Conservation (phyloP, 30 jellyfish, hydroid and myxozoan genomes). For the Mastigias papua region DNA sequence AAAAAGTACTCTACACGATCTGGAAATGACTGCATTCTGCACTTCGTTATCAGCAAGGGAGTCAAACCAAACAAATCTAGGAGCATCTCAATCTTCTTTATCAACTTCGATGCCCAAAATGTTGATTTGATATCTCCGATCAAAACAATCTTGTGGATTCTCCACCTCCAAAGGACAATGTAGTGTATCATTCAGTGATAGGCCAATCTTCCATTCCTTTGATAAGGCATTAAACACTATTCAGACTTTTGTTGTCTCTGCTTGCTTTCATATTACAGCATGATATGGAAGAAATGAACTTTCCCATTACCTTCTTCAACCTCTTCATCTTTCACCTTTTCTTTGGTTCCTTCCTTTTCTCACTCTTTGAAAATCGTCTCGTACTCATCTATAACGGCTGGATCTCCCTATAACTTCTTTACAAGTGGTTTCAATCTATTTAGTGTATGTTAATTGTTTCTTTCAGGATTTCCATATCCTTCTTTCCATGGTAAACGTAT, state of each 20-base stretch:
- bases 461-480: conserved; percentile 33
- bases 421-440: conserved; percentile 46
- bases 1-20: conserved; percentile 42
- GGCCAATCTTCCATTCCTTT: conserved; percentile 14
- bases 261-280: conserved; percentile 46
- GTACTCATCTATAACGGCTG: conserved; percentile 24
- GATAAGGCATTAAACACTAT: conserved; percentile 70
- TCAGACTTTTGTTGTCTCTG: conserved; percentile 60
- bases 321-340: conserved; percentile 42
- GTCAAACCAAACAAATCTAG: conserved; percentile 52
- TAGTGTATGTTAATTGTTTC: conserved; percentile 22
- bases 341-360: conserved; percentile 50
- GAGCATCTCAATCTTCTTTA: conserved; percentile 48
- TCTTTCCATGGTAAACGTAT: conserved; percentile 59
- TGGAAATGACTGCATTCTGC: conserved; percentile 2
- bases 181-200: conserved; percentile 48
- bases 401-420: conserved; percentile 25
- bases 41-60: neutral
- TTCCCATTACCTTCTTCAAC: conserved; percentile 5
- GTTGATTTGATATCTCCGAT: conserved; percentile 60
- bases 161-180: conserved; percentile 19
- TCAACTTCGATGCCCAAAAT: conserved; percentile 57
- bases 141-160: conserved; percentile 35
- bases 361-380: conserved; percentile 48
- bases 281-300: conserved; percentile 54